Base-by-base conservation (phyloP, 2,113 vertebrate species). In the Alectura lathami region DNA sequence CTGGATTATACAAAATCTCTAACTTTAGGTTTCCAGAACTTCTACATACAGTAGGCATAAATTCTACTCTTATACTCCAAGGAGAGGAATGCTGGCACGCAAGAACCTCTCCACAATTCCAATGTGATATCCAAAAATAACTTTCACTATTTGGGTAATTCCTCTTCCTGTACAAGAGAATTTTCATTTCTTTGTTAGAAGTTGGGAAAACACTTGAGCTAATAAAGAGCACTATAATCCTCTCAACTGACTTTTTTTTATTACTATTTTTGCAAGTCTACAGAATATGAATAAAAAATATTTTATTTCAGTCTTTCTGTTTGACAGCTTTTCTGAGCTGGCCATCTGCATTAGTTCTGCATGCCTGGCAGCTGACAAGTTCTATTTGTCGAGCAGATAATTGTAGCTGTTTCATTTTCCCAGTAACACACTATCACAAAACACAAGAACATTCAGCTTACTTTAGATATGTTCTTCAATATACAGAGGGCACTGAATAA, bases 361-460 rank as follows among this genome's bases (percentile, higher is more conserved):
- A 86, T 79, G 86, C 83, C 88, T 94, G 88, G 85, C 83, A 95
- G 60, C 72, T 96, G 93, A 97, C 83, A 97, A 93, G 83, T 93
- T 70, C 86, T 93, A 75, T 96, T 98, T 97, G 95, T 91, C 93
- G 93, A 88, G 51, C 75, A 91, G 95, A 93, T 95, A 97, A 97
- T 96, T 96, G 85, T 91, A 66, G 91, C 67, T 85, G 89, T 84
- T 97, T 96, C 85, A 88, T 96, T 97, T 96, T 93, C 83, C 82
- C 89, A 93, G 73, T 74, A 95, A 88, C 80, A 91, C 73, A 80
- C 56, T 89, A 83, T 96, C 96, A 95, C 92, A 94, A 94, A 96
- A 89, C 92, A 79, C 86, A 60, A 81, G 68, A 94, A 42, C 17
- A 0, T 83, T 97, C 91, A 66, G 78, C 89, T 96, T 45, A 59